phyloP scores from a whole-genome alignment of 2,113 vertebrate genomes.

The Pteropus alecto region DNA sequence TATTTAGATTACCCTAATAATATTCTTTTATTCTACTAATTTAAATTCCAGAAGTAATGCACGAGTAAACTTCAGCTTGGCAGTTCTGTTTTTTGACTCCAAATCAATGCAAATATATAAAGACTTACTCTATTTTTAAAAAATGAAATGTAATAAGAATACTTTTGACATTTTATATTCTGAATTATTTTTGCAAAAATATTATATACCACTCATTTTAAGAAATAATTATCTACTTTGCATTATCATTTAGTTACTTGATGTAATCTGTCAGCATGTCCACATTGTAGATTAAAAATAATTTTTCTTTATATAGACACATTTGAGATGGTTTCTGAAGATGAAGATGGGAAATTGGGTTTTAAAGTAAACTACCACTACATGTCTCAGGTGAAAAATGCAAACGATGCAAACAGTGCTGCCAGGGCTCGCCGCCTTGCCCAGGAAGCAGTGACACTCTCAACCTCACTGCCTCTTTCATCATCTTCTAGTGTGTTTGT shows the following conservation, averaged over 20 bases:
- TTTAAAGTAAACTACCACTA: slow-evolving; percentile 99
- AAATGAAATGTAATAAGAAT: not conserved
- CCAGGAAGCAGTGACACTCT: slow-evolving; percentile 98
- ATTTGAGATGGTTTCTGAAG: slow-evolving; percentile 99
- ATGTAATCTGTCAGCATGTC: not conserved
- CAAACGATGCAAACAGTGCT: slow-evolving; percentile 96
- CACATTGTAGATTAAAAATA: not conserved
- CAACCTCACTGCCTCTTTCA: slow-evolving; percentile 96
- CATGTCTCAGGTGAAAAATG: slow-evolving; percentile 99
- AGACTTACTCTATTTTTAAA: not conserved
- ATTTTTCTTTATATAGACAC: slow-evolving; percentile 86
- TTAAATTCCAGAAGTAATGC: not conserved
- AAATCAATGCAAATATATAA: not conserved
- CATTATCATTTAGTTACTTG: not conserved
- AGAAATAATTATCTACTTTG: not conserved
- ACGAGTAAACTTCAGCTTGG: not conserved
- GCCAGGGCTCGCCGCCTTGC: slow-evolving; percentile 95
- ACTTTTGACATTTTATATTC: not conserved
- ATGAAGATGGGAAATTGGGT: slow-evolving; percentile 96
- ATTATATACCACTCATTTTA: not conserved
- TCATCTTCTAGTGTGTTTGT: slow-evolving; percentile 98
- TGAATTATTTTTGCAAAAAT: slow-evolving; percentile 4
- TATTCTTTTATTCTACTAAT: not conserved
- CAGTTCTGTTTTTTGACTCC: not conserved
- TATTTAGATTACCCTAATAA: not conserved